Evolutionary conservation across 2,888 invertebrate genomes (phyloP).

Genomic region (Physocephala rufipes): DNA sequence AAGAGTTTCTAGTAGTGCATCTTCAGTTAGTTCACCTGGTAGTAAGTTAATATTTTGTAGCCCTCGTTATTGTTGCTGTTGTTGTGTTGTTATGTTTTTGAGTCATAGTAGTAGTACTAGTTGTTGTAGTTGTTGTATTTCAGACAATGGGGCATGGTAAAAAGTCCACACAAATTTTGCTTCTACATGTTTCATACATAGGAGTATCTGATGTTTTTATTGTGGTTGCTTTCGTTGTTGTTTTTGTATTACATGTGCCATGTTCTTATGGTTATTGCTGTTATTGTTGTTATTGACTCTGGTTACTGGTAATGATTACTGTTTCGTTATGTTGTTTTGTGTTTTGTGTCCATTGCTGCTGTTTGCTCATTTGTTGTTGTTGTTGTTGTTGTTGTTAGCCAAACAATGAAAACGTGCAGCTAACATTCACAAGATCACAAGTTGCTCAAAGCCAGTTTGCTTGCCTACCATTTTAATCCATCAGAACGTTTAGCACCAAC

Average conservation of each 20-base stretch:
- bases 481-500: not conserved
- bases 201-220: not conserved
- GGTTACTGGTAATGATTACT: not conserved
- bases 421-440: conserved; percentile 19
- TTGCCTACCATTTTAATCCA: not conserved
- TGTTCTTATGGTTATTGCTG: conserved; percentile 13
- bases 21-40: not conserved
- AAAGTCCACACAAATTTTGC: not conserved
- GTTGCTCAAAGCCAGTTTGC: not conserved
- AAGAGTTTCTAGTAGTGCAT: too few relatives aligned
- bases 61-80: not conserved
- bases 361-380: not conserved
- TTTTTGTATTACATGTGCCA: conserved; percentile 14
- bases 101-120: too few relatives aligned
- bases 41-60: not conserved
- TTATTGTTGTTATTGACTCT: conserved; percentile 14
- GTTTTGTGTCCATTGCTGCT: conserved; percentile 2
- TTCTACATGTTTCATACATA: not conserved
- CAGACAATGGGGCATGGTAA: not conserved
- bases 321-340: conserved; percentile 12
- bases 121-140: not conserved
- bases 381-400: conserved; percentile 18
- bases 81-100: not conserved
- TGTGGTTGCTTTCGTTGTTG: not conserved
- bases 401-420: conserved; percentile 35